phyloP scores from a whole-genome alignment of 2,888 invertebrate genomes.

The Piscicola geometra region DNA sequence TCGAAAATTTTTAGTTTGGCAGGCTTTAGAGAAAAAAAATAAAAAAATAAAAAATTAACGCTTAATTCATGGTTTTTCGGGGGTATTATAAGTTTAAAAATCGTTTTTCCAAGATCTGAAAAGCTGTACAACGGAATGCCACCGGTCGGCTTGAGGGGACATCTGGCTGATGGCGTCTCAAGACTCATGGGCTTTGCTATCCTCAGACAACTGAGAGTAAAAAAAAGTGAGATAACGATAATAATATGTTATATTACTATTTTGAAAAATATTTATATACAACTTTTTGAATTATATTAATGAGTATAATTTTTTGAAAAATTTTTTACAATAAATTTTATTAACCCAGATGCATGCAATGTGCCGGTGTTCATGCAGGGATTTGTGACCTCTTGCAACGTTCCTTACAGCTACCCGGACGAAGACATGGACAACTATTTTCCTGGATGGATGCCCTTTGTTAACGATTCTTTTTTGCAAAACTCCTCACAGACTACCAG shows the following conservation, averaged over 20 bases:
- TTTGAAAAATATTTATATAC: background rate
- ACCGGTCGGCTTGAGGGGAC: background rate
- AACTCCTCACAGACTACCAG: background rate
- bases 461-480: too few relatives aligned
- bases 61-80: too few relatives aligned
- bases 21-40: too few relatives aligned
- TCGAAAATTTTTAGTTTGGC: too few relatives aligned
- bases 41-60: too few relatives aligned
- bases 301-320: too few relatives aligned
- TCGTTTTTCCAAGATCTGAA: background rate
- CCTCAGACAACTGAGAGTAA: background rate
- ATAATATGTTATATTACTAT: too few relatives aligned
- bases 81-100: too few relatives aligned
- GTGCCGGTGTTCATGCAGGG: background rate
- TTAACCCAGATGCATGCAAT: background rate
- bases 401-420: background rate
- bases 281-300: too few relatives aligned
- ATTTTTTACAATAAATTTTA: too few relatives aligned
- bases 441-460: conserved; percentile 1
- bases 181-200: background rate
- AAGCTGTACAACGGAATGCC: background rate
- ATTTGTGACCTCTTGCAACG: background rate
- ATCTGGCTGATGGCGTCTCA: background rate
- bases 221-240: background rate
- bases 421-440: background rate